phyloP scores from a whole-genome alignment of 2,113 vertebrate genomes.

The Gasterosteus nipponicus region DNA sequence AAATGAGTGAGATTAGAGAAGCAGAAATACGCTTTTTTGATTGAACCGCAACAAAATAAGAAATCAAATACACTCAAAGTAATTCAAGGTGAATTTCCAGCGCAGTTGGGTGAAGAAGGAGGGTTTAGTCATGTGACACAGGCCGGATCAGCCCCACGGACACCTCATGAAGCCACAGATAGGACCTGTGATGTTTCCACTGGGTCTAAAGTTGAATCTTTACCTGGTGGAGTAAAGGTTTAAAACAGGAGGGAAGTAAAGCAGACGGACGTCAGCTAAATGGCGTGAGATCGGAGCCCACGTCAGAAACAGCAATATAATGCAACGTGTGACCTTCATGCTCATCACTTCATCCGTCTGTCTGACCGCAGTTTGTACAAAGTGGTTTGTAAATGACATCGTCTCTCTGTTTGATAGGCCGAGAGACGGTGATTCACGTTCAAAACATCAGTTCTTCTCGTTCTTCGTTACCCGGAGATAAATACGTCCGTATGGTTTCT shows the following conservation, averaged over 20 bases:
- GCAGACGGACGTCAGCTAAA: conserved; percentile 15
- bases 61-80: neutral
- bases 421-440: neutral
- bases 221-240: too few relatives aligned
- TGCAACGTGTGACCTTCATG: too few relatives aligned
- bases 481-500: conserved; percentile 45
- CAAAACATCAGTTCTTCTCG: neutral
- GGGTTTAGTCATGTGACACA: too few relatives aligned
- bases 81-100: neutral
- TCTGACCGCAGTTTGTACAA: too few relatives aligned
- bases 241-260: conserved; percentile 1
- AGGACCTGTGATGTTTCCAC: too few relatives aligned
- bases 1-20: too few relatives aligned
- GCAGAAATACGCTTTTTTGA: neutral
- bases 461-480: neutral
- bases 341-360: too few relatives aligned
- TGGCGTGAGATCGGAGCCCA: neutral
- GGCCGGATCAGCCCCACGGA: too few relatives aligned
- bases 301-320: too few relatives aligned
- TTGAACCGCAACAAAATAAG: neutral
- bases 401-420: neutral
- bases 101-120: neutral
- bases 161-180: too few relatives aligned
- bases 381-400: neutral
- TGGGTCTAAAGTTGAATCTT: too few relatives aligned